Percentiles rank a stretch among this genome's conserved stretches.
Evolutionary conservation across 2,888 invertebrate genomes (phyloP).

Genomic region (Thereva nobilitata): DNA sequence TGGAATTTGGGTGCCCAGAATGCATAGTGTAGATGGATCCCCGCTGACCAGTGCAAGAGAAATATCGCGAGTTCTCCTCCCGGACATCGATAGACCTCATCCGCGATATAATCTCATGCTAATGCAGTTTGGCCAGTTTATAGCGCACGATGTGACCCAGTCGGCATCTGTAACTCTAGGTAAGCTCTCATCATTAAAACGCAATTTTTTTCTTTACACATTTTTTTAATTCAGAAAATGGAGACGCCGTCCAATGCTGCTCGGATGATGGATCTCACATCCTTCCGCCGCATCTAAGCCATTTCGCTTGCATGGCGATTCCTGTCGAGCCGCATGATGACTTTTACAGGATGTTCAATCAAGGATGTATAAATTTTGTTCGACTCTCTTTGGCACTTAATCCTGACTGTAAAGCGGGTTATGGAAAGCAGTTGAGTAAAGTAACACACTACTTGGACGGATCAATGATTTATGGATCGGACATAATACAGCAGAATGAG

Average conservation of each 20-base stretch:
- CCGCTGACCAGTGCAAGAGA: conserved; percentile 69
- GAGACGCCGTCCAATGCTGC: conserved; percentile 76
- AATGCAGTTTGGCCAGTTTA: conserved; percentile 81
- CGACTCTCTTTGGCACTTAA: conserved; percentile 69
- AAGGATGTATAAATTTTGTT: conserved; percentile 74
- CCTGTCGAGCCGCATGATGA: conserved; percentile 63
- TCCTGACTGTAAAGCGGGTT: conserved; percentile 69
- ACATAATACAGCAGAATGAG: conserved; percentile 61
- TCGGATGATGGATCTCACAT: conserved; percentile 62
- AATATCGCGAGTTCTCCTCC: conserved; percentile 68
- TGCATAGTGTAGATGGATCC: conserved; percentile 55
- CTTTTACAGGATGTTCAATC: conserved; percentile 64
- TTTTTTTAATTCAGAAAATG: conserved; percentile 61
- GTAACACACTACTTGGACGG: conserved; percentile 74
- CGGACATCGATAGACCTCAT: conserved; percentile 66
- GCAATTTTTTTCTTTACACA: background rate
- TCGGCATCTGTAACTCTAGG: conserved; percentile 71
- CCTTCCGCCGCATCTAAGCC: conserved; percentile 62
- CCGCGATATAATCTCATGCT: conserved; percentile 67
- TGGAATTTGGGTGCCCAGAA: conserved; percentile 60
- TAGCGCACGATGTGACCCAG: conserved; percentile 75
- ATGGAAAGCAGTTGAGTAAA: conserved; percentile 70
- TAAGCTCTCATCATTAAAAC: conserved; percentile 52
- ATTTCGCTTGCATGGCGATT: conserved; percentile 73
- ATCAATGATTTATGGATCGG: conserved; percentile 76